Base-by-base conservation (phyloP, 2,797 vertebrate species). In the Protonibea diacanthus region DNA sequence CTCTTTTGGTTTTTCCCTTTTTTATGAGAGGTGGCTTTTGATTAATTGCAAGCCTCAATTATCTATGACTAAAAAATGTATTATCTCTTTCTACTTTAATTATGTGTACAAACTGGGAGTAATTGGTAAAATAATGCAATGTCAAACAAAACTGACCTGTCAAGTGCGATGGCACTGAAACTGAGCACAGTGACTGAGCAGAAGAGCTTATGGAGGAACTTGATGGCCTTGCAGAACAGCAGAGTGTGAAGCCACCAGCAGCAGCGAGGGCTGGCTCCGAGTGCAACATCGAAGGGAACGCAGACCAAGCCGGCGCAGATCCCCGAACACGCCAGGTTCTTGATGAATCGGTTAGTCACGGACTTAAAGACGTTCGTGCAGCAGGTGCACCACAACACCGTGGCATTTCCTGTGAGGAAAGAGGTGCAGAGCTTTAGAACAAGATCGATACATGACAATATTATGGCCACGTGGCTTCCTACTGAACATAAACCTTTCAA, bases 161-260 rank as follows among this genome's bases (percentile, higher is more conserved):
- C 98, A 65, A 99, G 93, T 4, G 98, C 98, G 82, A 99, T 98
- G 89, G 96, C 96, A 20, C 96, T 96, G 89, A 99, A 99, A 84
- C 96, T 99, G 81, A 99, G 97, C 91, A 99, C 94, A 5, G 96
- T 98, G 91, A 96, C 97, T 0, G 98, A 99, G 91, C 98, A 98
- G 94, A 99, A 99, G 67, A 99, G 96, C 86, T 97, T 98, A 78
- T 99, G 98, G 56, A 99, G 92, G 91, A 99, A 99, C 91, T 98
- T 99, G 91, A 97, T 91, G 69, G 95, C 91, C 91, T 97, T 98
- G 94, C 98, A 99, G 93, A 99, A 95, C 66, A 97, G 82, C 90
- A 97, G 90, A 0, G 95, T 95, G 71, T 97, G 97, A 56, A 98
- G 94, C 98, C 97, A 99, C 96, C 96, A 96, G 94, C 98, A 99